Base-by-base conservation (phyloP, 1,140 invertebrate genomes). In the Drosophila littoralis region DNA sequence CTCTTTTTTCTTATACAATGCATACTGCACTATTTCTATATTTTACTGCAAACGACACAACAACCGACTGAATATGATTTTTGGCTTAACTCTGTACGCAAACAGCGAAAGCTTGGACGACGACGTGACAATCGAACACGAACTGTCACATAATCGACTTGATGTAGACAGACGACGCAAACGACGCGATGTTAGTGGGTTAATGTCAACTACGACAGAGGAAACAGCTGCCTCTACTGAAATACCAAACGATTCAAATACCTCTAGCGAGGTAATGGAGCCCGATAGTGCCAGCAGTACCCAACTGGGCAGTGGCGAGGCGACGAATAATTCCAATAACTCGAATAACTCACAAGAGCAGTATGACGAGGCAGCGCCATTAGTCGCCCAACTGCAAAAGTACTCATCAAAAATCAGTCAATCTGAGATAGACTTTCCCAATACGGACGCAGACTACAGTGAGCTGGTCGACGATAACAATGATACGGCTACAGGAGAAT, bases 11-110 rank as follows among this genome's bases (percentile, higher is more conserved):
- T 88, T 81, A 90, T 84, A 69, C 55, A 72, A 74, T 73, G 69
- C 77, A 81, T 81, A 66, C 71, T 89, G 85, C 84, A 90, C 84
- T 81, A 75, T 90, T 54, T 78, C 46, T 88, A 70, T 71, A 88
- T 64, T 73, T 79, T 81, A 71, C 76, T 79, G 67, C 67, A 79
- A 86, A 46, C 45, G 70, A 82, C 75, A 65, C 22, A 79, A 35
- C 43, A 54, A 77, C 61, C 76, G 80, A 85, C 82, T 64, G 12
- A 55, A 65, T 54, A 60, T 68, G 71, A 61, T 79, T 78, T 84
- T 78, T 36, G 76, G 76, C 65, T 66, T 54, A 82, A 88, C 71
- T 77, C 84, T 88, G 80, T 89, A 88, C 85, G 75, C n/a, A 84
- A 89, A 89, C 86, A 89, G 85, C 60, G 58, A 90, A 70, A 79